Evolutionary conservation across 1,140 invertebrate species (phyloP).

Genomic region (Eumeta japonica): DNA sequence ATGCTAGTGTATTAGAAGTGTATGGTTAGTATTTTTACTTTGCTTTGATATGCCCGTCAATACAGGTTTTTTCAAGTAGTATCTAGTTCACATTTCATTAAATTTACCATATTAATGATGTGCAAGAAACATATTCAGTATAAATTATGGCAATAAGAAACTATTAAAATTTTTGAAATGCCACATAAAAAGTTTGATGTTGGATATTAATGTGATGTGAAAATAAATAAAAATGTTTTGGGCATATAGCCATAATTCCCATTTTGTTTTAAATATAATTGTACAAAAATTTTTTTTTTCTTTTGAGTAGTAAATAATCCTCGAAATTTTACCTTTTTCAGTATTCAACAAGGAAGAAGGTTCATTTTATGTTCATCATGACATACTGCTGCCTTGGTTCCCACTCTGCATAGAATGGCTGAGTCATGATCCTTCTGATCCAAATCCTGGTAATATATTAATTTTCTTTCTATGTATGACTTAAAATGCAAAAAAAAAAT

Average conservation of each 20-base stretch:
- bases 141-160: no score
- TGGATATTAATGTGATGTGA: no score
- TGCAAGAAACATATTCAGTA: no score
- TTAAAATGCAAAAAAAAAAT: no score
- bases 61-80: conserved; percentile 9
- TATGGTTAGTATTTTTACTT: conserved; percentile 74
- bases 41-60: no score
- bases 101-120: no score
- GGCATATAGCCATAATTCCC: no score
- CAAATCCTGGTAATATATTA: conserved; percentile 58
- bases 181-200: no score
- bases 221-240: no score
- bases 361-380: conserved; percentile 91
- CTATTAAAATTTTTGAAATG: no score
- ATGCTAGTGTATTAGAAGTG: conserved; percentile 83
- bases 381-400: conserved; percentile 82
- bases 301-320: not conserved
- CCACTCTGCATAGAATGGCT: conserved; percentile 92
- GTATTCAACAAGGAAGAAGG: conserved; percentile 88
- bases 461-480: not conserved
- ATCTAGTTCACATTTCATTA: no score
- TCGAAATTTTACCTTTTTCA: conserved; percentile 53
- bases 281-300: conserved; percentile 4
- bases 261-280: no score
- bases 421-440: conserved; percentile 73